These are phyloP conservation scores for Bovichtus variegatus DNA, from an alignment of 2,797 vertebrate species.

Conservation along the genomic window DNA sequence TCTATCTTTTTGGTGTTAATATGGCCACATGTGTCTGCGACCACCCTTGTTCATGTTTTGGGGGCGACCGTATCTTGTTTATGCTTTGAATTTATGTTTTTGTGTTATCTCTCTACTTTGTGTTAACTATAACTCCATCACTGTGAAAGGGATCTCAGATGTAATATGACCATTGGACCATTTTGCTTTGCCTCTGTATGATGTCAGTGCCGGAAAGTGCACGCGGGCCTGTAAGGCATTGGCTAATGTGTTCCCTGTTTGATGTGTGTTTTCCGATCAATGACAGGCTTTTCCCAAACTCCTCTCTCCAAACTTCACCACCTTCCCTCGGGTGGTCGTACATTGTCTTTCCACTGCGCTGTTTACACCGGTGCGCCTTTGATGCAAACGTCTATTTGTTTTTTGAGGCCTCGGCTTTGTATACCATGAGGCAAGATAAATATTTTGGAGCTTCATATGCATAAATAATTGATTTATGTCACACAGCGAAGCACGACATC, in stretches of 20 bases:
- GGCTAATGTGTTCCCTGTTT: constrained; percentile 52
- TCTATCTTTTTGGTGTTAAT: constrained; percentile 30
- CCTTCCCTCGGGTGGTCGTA: constrained; percentile 54
- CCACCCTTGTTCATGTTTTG: constrained; percentile 19
- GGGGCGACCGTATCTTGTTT: constrained; percentile 23
- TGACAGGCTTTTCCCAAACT: constrained; percentile 54
- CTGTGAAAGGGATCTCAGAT: neutral
- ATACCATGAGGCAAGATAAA: constrained; percentile 79
- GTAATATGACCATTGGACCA: neutral
- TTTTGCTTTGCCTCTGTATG: constrained; percentile 18
- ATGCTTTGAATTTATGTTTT: constrained; percentile 21
- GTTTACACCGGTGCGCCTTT: constrained; percentile 79
- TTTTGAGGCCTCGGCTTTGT: constrained; percentile 70
- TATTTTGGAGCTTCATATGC: constrained; percentile 82
- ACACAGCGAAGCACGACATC: constrained; percentile 77
- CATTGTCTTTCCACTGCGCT: constrained; percentile 63
- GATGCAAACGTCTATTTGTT: constrained; percentile 80
- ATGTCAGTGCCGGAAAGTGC: constrained; percentile 21
- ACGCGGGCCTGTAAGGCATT: constrained; percentile 49
- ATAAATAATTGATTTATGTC: constrained; percentile 86
- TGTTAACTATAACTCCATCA: constrained; percentile 26
- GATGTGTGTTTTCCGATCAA: constrained; percentile 67
- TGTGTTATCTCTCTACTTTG: constrained; percentile 15
- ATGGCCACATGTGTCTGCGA: constrained; percentile 35
- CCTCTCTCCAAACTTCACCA: constrained; percentile 49